phyloP scores from a whole-genome alignment of 2,888 invertebrate genomes.

The Ochlodes sylvanus region DNA sequence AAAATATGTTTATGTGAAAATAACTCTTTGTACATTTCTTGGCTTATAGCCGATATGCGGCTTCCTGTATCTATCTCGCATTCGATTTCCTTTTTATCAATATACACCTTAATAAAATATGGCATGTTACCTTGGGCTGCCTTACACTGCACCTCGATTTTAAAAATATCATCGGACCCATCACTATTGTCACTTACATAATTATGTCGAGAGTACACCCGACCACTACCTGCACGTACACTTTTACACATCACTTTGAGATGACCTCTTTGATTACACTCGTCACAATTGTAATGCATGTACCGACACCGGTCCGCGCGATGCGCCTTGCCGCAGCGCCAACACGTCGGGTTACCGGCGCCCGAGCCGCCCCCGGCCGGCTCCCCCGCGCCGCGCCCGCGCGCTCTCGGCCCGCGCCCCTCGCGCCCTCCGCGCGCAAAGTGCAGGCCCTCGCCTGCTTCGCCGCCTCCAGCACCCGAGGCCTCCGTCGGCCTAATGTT shows the following conservation, averaged over 20 bases:
- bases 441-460: conserved; percentile 36
- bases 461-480: conserved; percentile 36
- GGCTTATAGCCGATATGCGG: conserved; percentile 38
- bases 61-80: conserved; percentile 42
- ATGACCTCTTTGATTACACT: conserved; percentile 45
- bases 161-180: conserved; percentile 27
- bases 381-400: conserved; percentile 5
- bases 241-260: conserved; percentile 46
- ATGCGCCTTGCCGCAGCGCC: conserved; percentile 25
- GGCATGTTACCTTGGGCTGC: conserved; percentile 15
- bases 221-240: background rate
- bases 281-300: conserved; percentile 45
- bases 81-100: conserved; percentile 24
- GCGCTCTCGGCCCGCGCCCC: conserved; percentile 20
- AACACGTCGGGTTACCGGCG: conserved; percentile 17
- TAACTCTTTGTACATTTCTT: conserved; percentile 20
- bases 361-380: background rate
- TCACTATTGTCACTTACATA: conserved; percentile 1
- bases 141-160: conserved; percentile 18
- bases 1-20: conserved; percentile 27
- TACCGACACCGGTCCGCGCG: conserved; percentile 44
- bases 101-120: conserved; percentile 28
- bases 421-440: conserved; percentile 29
- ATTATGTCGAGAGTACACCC: conserved; percentile 17
- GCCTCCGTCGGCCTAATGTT: conserved; percentile 14